Evolutionary conservation across 2,113 vertebrate species (phyloP).

Genomic region (Sialia sialis): DNA sequence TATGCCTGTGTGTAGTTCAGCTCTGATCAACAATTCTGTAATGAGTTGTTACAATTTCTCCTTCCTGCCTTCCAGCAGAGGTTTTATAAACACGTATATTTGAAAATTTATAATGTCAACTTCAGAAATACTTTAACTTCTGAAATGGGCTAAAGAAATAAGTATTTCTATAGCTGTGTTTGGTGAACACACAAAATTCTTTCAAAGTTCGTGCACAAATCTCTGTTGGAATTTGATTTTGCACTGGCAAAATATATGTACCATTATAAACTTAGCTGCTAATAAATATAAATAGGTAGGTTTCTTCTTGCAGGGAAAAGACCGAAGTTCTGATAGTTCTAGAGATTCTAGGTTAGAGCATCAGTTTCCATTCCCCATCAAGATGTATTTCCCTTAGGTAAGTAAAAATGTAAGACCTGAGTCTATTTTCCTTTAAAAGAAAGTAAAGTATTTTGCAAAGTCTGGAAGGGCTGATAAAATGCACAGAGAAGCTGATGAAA

Average conservation of each 20-base stretch:
- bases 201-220: neutral
- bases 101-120: neutral
- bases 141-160: neutral
- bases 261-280: neutral
- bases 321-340: neutral
- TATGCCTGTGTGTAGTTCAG: neutral
- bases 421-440: neutral
- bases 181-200: neutral
- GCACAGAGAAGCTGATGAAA: neutral
- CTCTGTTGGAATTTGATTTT: neutral
- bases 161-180: fast-evolving
- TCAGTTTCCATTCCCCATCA: neutral
- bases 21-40: neutral
- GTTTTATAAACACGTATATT: neutral
- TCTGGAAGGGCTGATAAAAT: neutral
- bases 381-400: neutral
- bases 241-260: neutral
- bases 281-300: neutral
- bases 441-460: neutral
- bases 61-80: neutral
- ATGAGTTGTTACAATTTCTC: neutral
- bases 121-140: neutral
- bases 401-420: neutral
- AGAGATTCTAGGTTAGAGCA: neutral
- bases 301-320: neutral